Percentiles rank a stretch among this genome's conserved stretches.
These are phyloP conservation scores for Bradypodion ventrale DNA, from an alignment of 2,797 vertebrate species.

Conservation along the genomic window DNA sequence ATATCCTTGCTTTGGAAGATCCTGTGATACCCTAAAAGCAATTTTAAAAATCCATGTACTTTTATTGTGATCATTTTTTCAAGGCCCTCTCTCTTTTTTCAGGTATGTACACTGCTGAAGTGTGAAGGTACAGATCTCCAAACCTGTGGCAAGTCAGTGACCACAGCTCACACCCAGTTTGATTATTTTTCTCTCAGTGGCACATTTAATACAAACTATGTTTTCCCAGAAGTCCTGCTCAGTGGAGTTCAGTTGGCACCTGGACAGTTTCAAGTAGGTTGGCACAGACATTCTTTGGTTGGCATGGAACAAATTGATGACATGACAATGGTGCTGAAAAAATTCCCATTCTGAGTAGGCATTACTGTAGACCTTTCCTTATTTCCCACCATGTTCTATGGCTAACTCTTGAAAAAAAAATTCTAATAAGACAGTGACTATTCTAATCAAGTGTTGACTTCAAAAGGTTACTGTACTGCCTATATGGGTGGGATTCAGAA, in stretches of 20 bases:
- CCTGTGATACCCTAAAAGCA: not conserved
- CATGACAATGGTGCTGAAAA: not conserved
- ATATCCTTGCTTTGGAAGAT: too few species aligned
- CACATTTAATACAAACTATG: slow-evolving; percentile 68
- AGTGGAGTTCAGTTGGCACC: slow-evolving; percentile 69
- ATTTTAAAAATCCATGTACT: not conserved
- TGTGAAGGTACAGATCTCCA: slow-evolving; percentile 56
- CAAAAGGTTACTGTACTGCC: not conserved
- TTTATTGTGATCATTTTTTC: not conserved
- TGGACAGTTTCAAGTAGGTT: slow-evolving; percentile 71
- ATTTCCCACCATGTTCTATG: not conserved
- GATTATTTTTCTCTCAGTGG: slow-evolving; percentile 74
- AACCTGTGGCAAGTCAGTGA: slow-evolving; percentile 62
- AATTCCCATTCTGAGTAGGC: not conserved
- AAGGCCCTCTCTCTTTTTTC: not conserved
- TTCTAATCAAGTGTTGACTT: not conserved
- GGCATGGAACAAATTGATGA: slow-evolving; percentile 4
- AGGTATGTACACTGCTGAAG: slow-evolving; percentile 76
- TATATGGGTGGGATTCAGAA: not conserved
- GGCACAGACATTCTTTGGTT: not conserved
- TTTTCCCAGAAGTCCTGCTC: slow-evolving; percentile 77
- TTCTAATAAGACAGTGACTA: too few species aligned
- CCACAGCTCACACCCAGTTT: slow-evolving; percentile 68
- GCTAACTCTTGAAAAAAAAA: not conserved
- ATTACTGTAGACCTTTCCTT: not conserved